These are phyloP conservation scores for Pteria penguin DNA, from an alignment of 2,888 invertebrate genomes.

Conservation along the genomic window DNA sequence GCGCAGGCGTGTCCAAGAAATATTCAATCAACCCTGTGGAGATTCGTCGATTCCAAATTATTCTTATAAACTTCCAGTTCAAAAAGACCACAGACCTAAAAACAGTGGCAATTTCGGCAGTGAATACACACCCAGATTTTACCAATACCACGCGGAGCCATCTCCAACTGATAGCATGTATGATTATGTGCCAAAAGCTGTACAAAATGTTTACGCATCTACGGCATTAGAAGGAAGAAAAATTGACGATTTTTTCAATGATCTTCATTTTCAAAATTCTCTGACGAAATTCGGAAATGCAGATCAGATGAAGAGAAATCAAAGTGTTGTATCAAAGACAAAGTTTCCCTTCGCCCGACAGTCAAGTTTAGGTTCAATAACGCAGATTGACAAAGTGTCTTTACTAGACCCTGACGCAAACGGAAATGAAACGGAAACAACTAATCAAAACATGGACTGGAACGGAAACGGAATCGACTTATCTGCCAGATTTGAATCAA, in stretches of 20 bases:
- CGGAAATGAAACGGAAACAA: neutral
- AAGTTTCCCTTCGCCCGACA: constrained; percentile 4
- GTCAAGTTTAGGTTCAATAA: constrained; percentile 11
- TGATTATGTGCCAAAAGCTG: constrained; percentile 59
- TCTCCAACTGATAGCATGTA: constrained; percentile 56
- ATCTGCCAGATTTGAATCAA: constrained; percentile 11
- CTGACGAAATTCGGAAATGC: constrained; percentile 51
- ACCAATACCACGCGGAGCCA: neutral
- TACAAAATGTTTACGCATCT: constrained; percentile 57
- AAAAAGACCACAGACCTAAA: neutral
- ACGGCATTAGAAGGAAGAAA: constrained; percentile 55
- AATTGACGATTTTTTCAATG: constrained; percentile 58
- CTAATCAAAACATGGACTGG: neutral
- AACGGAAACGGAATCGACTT: neutral
- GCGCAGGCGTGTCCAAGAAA: constrained; percentile 39
- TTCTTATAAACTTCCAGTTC: neutral
- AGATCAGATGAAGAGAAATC: neutral
- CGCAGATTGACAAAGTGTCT: constrained; percentile 25
- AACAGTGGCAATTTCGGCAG: constrained; percentile 23
- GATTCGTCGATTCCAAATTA: neutral
- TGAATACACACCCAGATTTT: constrained; percentile 28
- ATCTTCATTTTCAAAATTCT: constrained; percentile 47
- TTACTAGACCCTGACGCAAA: constrained; percentile 24
- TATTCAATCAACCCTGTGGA: constrained; percentile 13
- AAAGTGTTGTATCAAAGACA: neutral